A percentile compares a stretch with the other conserved stretches of the same genome.
phyloP scores from a whole-genome alignment of 2,113 vertebrate genomes.

The Sprattus sprattus region DNA sequence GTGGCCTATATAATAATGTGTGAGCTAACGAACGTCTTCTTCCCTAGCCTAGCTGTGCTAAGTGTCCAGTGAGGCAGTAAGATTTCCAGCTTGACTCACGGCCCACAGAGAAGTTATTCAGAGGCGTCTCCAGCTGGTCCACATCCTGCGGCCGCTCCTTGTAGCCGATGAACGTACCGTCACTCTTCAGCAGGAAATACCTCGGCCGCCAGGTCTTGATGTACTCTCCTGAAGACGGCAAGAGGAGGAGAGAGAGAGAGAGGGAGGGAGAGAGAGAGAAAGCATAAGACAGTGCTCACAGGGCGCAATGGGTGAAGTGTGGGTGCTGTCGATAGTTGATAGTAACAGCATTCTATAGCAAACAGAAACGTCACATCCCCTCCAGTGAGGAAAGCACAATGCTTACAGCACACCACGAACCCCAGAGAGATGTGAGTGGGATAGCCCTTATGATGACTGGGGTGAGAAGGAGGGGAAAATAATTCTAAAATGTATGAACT shows the following conservation, averaged over 20 bases:
- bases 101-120: constrained; percentile 98
- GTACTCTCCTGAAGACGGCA: constrained; percentile 82
- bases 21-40: too few species aligned
- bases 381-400: background rate
- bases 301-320: background rate
- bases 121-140: constrained; percentile 90
- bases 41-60: too few species aligned
- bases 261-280: background rate
- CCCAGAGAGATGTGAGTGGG: background rate
- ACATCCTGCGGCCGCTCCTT: constrained; percentile 94
- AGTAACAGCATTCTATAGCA: background rate
- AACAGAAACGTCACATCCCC: background rate
- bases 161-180: constrained; percentile 96
- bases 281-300: background rate
- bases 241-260: constrained; percentile 32
- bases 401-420: background rate
- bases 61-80: too few species aligned
- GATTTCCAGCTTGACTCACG: constrained; percentile 77
- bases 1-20: too few species aligned
- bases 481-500: background rate
- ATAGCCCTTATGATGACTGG: background rate
- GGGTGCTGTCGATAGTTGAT: too few species aligned
- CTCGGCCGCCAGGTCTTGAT: constrained; percentile 97
- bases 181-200: constrained; percentile 93
- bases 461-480: too few species aligned